A percentile compares a stretch with the other conserved stretches of the same genome.
Evolutionary conservation across 1,140 invertebrate species (phyloP).

Genomic region (Calycopis cecrops): DNA sequence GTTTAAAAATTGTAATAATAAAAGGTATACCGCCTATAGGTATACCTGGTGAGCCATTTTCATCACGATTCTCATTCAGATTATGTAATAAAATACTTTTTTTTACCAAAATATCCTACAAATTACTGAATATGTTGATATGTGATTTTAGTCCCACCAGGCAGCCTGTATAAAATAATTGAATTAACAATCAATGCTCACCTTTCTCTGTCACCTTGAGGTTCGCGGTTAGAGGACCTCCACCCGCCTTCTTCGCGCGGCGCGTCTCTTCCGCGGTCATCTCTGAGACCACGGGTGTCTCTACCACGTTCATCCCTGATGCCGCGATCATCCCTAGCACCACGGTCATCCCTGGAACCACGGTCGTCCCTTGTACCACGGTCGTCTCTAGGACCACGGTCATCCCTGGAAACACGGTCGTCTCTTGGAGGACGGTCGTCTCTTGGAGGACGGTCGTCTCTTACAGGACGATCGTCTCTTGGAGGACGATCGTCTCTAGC

Average conservation of each 20-base stretch:
- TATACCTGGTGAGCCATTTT: no score
- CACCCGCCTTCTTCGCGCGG: slow-evolving; percentile 33
- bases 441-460: slow-evolving; percentile 21
- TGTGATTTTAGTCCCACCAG: no score
- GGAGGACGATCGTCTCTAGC: not conserved
- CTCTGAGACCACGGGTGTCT: slow-evolving; percentile 19
- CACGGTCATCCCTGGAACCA: slow-evolving; percentile 17
- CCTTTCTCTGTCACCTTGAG: slow-evolving; percentile 36
- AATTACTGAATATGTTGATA: no score
- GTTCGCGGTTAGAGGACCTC: slow-evolving; percentile 41
- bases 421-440: no score
- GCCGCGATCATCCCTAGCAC: slow-evolving; percentile 7
- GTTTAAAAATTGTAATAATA: no score
- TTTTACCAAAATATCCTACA: no score
- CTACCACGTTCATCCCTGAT: slow-evolving; percentile 20
- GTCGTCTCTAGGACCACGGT: slow-evolving; percentile 10
- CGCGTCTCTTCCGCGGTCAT: slow-evolving; percentile 29
- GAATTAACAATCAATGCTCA: slow-evolving; percentile 15
- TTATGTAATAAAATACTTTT: no score
- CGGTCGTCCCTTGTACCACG: no score
- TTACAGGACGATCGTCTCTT: slow-evolving; percentile 15
- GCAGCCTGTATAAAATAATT: no score
- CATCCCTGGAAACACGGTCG: slow-evolving; percentile 15
- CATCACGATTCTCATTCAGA: no score
- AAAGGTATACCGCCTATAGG: no score